These are phyloP conservation scores for Blastomussa wellsi DNA, from an alignment of 92 coral and sea anemone species.

Conservation along the genomic window DNA sequence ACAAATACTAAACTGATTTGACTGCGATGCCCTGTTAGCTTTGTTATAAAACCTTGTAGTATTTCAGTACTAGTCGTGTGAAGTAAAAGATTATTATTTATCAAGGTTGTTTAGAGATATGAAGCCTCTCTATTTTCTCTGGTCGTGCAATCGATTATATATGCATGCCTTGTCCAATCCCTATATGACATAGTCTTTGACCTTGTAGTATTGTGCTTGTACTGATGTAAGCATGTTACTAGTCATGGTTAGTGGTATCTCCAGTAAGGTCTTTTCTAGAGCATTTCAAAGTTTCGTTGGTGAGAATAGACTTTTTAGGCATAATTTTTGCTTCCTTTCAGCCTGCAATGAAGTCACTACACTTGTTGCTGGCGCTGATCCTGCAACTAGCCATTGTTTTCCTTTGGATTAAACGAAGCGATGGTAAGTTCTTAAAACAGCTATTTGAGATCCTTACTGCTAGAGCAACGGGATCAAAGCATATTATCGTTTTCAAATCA, in stretches of 20 bases:
- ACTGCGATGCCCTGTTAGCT: no score
- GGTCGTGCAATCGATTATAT: background rate
- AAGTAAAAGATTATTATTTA: no score
- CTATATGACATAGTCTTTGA: background rate
- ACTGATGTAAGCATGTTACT: no score
- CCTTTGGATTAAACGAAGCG: background rate
- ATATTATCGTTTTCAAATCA: background rate
- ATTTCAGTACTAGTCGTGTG: no score
- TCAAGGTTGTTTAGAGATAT: background rate
- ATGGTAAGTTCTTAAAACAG: constrained; percentile 15
- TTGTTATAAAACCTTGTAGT: no score
- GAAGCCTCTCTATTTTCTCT: background rate
- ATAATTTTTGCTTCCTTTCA: background rate
- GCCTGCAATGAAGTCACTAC: constrained; percentile 14
- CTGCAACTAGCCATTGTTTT: constrained; percentile 1
- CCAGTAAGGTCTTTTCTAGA: background rate
- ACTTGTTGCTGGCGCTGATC: constrained; percentile 2
- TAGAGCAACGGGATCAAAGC: background rate
- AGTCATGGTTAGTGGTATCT: background rate
- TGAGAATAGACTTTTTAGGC: background rate
- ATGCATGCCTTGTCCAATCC: background rate
- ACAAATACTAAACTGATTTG: no score
- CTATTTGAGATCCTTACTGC: background rate
- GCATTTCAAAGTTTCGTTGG: background rate
- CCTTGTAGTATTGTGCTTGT: background rate